Conservation (phyloP, 2,797 vertebrate genomes). For the Ara ararauna region DNA sequence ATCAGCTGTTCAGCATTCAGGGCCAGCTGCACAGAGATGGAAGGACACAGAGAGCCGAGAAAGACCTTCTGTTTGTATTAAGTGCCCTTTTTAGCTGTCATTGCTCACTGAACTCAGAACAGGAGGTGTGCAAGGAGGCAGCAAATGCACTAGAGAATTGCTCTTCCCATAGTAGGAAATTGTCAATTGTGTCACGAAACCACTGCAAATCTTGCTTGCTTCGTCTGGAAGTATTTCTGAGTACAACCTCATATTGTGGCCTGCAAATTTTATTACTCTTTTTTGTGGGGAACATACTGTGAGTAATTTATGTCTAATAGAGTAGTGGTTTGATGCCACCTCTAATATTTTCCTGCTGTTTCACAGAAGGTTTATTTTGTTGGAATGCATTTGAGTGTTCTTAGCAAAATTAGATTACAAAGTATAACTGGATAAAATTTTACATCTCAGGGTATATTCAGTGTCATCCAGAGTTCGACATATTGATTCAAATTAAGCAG, state of each 20-base stretch:
- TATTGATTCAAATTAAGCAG: constrained; percentile 9
- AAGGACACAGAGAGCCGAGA: neutral
- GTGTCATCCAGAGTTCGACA: neutral
- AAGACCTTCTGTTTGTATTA: neutral
- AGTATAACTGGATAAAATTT: constrained; percentile 37
- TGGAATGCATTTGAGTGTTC: constrained; percentile 9
- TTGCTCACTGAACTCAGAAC: neutral
- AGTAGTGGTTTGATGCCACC: constrained; percentile 33
- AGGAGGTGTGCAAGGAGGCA: neutral
- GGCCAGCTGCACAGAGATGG: neutral
- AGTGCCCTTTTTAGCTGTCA: neutral
- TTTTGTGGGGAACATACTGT: constrained; percentile 35
- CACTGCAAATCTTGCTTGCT: constrained; percentile 20
- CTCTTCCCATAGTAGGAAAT: neutral
- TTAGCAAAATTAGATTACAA: constrained; percentile 46
- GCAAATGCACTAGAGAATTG: neutral
- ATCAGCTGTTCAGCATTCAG: neutral
- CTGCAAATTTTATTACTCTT: constrained; percentile 40
- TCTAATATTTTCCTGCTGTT: constrained; percentile 56
- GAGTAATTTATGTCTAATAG: constrained; percentile 25
- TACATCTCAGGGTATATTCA: neutral
- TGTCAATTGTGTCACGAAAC: constrained; percentile 14
- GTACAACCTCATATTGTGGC: neutral
- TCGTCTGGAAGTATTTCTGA: constrained; percentile 67
- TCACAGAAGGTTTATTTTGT: neutral